A percentile compares a stretch with the other conserved stretches of the same genome.
These are phyloP conservation scores for Augochlorella aurata DNA, from an alignment of 2,888 invertebrate species.

Conservation along the genomic window DNA sequence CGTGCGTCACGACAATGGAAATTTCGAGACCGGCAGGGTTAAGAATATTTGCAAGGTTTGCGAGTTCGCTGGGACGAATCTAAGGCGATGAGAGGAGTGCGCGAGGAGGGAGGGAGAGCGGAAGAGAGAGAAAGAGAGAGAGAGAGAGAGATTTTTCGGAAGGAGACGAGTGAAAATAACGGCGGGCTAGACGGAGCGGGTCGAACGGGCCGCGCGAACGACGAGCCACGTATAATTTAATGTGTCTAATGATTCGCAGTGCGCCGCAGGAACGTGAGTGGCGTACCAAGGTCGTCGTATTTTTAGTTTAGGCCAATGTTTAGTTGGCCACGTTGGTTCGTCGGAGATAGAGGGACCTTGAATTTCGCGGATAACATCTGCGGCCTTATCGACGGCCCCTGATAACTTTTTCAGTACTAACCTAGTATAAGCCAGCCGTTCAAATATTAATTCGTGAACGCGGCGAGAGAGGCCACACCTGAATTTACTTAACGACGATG, in stretches of 20 bases:
- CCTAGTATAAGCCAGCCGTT: conserved; percentile 81
- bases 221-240: conserved; percentile 70
- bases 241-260: conserved; percentile 76
- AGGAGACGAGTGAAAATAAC: conserved; percentile 26
- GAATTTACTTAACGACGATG: conserved; percentile 73
- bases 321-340: conserved; percentile 78
- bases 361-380: conserved; percentile 82
- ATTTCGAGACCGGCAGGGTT: conserved; percentile 12
- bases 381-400: conserved; percentile 78
- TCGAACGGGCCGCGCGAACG: conserved; percentile 36
- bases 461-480: conserved; percentile 73
- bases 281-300: conserved; percentile 80
- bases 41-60: conserved; percentile 13
- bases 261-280: conserved; percentile 76
- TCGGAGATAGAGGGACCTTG: conserved; percentile 80
- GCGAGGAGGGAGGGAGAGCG: too few species aligned
- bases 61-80: not conserved
- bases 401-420: conserved; percentile 80
- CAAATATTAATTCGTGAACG: conserved; percentile 78
- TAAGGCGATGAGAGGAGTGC: not conserved
- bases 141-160: conserved; percentile 5
- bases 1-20: not conserved
- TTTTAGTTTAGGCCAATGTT: conserved; percentile 81
- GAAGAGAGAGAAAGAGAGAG: not conserved
- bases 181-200: conserved; percentile 19